Base-by-base conservation (phyloP, 2,888 invertebrate species). In the Orthosia incerta region DNA sequence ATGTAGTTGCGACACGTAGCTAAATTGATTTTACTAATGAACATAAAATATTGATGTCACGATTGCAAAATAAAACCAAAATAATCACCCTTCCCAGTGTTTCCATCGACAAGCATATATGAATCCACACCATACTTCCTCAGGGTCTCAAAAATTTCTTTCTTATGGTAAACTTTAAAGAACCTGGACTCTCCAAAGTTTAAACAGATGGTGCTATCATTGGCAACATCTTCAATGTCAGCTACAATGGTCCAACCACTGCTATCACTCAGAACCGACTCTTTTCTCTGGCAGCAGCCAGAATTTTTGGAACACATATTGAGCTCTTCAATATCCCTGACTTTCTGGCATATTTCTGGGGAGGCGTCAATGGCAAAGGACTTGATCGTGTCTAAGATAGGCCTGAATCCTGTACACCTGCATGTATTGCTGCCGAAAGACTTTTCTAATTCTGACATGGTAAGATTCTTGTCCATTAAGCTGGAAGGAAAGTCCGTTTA, bases 401-500 rank as follows among this genome's bases (percentile, higher is more conserved):
- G 97, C 1, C 98, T 95, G 89, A 97, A 98, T 0, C 98, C 98
- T 0, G 98, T 98, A 88, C 98, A 98, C 15, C 98, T 96, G 80
- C 98, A 98, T 11, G 98, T 97, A 87, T 98, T 98, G 74, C 98
- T 97, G 39, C 98, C 98, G 83, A 98, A 98, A 0, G 97, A 97
- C 83, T 97, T 97, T 88, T 98, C 98, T 39, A 98, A 94, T 84
- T 98, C 97, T 45, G 96, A 94, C 97, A 97, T 97, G 0, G 97
- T 97, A n/a, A 97, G 91, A 53, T 96, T 94, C 11, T 96, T 95
- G 86, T 97, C 92, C 62, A 95, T 83, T 60, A 97, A 89, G 56
- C 97, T 97, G 88, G 88, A 12, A 86, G 87, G 0, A 59, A 23
- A n/a, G 7, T 2, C 13, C 0, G 1, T 53, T 20, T 51, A 45